A percentile compares a stretch with the other conserved stretches of the same genome.
Evolutionary conservation across 2,797 vertebrate genomes (phyloP).

Genomic region (Mycteria americana): DNA sequence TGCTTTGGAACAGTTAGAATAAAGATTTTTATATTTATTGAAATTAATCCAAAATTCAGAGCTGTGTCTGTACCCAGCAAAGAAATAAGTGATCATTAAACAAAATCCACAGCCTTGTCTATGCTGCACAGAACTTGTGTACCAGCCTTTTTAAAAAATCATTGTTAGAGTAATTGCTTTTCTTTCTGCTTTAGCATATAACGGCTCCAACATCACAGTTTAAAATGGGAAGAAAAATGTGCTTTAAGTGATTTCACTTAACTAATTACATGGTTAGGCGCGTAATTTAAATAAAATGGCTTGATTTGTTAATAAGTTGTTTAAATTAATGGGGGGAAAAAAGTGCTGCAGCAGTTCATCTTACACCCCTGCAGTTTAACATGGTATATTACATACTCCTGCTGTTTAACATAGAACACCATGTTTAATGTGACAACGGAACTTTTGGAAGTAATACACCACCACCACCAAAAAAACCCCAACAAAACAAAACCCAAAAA

Average conservation of each 20-base stretch:
- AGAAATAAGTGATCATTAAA: constrained; percentile 3
- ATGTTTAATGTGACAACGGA: neutral
- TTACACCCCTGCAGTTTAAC: neutral
- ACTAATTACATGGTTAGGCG: constrained; percentile 39
- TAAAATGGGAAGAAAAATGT: constrained; percentile 41
- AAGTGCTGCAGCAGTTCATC: neutral
- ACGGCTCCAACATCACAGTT: neutral
- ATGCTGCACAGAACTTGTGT: neutral
- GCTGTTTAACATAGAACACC: neutral
- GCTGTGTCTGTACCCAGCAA: neutral
- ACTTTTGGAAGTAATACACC: neutral
- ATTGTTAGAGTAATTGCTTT: constrained; percentile 8
- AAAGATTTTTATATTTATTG: constrained; percentile 31
- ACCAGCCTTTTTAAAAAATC: neutral
- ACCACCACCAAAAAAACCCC: neutral
- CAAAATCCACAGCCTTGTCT: neutral
- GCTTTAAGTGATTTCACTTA: constrained; percentile 43
- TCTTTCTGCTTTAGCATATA: neutral
- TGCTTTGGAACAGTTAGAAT: constrained; percentile 8
- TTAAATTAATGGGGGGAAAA: neutral
- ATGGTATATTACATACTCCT: neutral
- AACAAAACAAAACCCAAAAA: neutral
- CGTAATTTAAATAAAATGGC: constrained; percentile 26
- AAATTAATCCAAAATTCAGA: constrained; percentile 13
- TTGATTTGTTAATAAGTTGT: constrained; percentile 55